Conservation (phyloP, 2,113 vertebrate species). For the Stegostoma tigrinum region DNA sequence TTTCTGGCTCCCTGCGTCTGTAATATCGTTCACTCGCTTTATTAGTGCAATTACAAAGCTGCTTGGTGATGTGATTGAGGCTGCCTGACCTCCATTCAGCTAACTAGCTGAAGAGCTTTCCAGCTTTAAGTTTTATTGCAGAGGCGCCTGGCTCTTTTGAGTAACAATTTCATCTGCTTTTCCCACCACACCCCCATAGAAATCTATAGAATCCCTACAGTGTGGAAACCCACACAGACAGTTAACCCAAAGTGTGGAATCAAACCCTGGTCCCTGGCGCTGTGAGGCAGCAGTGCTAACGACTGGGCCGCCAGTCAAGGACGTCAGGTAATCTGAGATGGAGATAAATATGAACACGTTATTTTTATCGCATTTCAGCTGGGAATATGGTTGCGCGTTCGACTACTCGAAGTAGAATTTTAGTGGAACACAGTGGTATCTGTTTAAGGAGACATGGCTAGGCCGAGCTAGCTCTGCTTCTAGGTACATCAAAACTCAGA, state of each 20-base stretch:
- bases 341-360: not conserved
- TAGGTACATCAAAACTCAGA: not conserved
- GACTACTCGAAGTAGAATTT: not conserved
- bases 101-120: not conserved
- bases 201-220: no score
- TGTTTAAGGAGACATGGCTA: not conserved
- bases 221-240: no score
- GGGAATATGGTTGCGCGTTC: no score
- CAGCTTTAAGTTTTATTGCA: slow-evolving; percentile 4
- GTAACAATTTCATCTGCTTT: not conserved
- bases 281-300: no score
- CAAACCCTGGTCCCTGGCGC: no score
- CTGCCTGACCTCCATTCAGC: slow-evolving; percentile 41
- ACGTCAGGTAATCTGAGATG: not conserved
- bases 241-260: no score
- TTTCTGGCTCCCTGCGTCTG: slow-evolving; percentile 41
- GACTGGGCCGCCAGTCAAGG: not conserved
- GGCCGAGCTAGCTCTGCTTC: not conserved
- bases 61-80: slow-evolving; percentile 60
- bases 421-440: not conserved
- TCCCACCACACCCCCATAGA: no score
- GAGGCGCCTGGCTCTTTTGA: not conserved
- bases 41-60: slow-evolving; percentile 77
- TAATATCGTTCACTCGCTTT: slow-evolving; percentile 58
- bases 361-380: not conserved